Evolutionary conservation across 2,888 invertebrate species (phyloP).

Genomic region (Cremastinae sp.): DNA sequence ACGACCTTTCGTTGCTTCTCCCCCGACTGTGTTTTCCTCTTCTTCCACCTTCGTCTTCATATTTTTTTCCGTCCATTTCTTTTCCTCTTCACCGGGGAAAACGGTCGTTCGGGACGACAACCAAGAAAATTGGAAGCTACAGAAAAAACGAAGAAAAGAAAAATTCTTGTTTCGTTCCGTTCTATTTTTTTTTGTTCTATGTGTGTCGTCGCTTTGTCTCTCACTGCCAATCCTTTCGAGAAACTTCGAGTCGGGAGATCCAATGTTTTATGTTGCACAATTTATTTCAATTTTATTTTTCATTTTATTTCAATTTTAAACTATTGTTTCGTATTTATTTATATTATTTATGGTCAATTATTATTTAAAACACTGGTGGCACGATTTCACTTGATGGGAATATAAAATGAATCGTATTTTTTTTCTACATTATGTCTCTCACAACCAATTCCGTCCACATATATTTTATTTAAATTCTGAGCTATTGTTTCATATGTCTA

Average conservation of each 20-base stretch:
- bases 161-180: not conserved
- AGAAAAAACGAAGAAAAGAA: not conserved
- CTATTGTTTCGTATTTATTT: no score
- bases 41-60: not conserved
- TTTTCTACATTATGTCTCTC: no score
- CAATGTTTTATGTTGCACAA: not conserved
- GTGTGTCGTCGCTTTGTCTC: not conserved
- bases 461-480: no score
- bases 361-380: no score
- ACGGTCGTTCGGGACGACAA: constrained; percentile 13
- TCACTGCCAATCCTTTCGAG: not conserved
- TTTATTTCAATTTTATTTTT: not conserved
- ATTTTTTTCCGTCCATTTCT: constrained; percentile 1
- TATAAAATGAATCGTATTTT: no score
- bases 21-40: not conserved
- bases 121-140: constrained; percentile 18
- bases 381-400: no score
- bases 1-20: constrained; percentile 29
- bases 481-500: no score
- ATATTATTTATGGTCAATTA: no score
- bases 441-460: no score
- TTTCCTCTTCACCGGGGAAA: not conserved
- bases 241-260: not conserved
- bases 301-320: no score
- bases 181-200: not conserved